Evolutionary conservation across 2,797 vertebrate species (phyloP), one percentile per base, ranked within the genome.

Genomic region (Peromyscus nudipes): DNA sequence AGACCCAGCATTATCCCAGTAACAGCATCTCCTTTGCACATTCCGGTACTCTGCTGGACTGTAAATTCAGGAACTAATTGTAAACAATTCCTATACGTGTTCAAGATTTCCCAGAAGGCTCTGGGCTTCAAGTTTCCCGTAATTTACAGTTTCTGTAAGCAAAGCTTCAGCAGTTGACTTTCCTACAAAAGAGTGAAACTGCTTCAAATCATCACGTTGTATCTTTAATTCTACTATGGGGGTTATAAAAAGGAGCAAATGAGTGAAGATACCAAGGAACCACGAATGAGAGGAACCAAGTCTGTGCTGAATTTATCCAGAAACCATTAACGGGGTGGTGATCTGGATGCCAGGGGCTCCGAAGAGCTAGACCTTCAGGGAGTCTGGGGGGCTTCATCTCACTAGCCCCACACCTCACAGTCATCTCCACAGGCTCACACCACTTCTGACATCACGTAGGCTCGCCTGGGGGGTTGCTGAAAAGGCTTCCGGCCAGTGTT

Each of bases 41-140:
- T 62, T 87, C 37, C 60, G n/a, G 71, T 4, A 16, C 12, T 46
- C 4, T 31, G 57, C 71, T 62, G 65, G 62, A 40, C 86, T 69
- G 83, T 76, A 92, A 65, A 6, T 64, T 62, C 55, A 49, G 92
- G 40, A 94, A 87, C n/a, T 92, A 75, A 69, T 95, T 93, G 91
- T 88, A 95, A 96, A 85, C 19, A 93, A 43, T 79, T 79, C 19
- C 25, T 80, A 91, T 62, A n/a, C 40, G 43, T 87, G 55, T n/a
- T 92, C 34, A 69, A 90, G 64, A 88, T 19, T 91, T 90, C 12
- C 73, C 96, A 81, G 71, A 93, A 93, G 37, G 29, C 65, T 95
- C 52, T 73, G 75, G 84, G 84, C 46, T 92, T 97, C 81, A 16
- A 43, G 77, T 86, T 94, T 87, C 64, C 67, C 96, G 76, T 88